Base-by-base conservation (phyloP, 2,113 vertebrate genomes). In the Serranochromis macrocephalus region DNA sequence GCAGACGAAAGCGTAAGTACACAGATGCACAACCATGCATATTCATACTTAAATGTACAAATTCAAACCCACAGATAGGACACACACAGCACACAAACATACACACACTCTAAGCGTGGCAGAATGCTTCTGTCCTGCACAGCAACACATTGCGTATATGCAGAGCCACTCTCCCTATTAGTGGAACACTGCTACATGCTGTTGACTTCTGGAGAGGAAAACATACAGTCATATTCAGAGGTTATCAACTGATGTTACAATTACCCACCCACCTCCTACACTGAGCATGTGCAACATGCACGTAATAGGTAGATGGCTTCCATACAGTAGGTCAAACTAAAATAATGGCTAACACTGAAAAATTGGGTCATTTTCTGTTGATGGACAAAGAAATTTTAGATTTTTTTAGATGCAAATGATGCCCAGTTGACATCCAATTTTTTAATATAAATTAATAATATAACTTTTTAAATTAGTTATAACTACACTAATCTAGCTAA, bases 71-170 rank as follows among this genome's bases (percentile, higher is more conserved):
- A 75, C 49, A 91, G 49, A 73, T 51, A 85, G 53, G 73, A 66
- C 83, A 82, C 87, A 83, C 57, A 81, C 84, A 55, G 61, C 14
- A 47, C 6, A 47, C 71, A 75, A 5, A 49, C 42, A 75, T 42
- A 75, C 71, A 85, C 29, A 86, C 49, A 79, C 71, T 84, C 57
- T 33, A 66, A 87, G 82, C 86, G 81, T 79, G 81, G 92, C 89
- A 92, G 92, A 91, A 89, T 81, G 81, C 82, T 86, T 93, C 89
- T 93, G 82, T 94, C 94, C 93, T 94, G 94, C 94, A 94, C 93
- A 94, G 94, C 94, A 96, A 95, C 94, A 95, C 94, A 95, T 94
- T 95, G 94, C 93, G 94, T 95, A 93, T 93, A 94, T 94, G 92
- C 91, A 94, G 90, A 93, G 92, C 91, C 90, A 92, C 94, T 94